Percentiles rank a stretch among this genome's conserved stretches.
Conservation (phyloP, 2,113 vertebrate genomes). For the Anolis carolinensis region DNA sequence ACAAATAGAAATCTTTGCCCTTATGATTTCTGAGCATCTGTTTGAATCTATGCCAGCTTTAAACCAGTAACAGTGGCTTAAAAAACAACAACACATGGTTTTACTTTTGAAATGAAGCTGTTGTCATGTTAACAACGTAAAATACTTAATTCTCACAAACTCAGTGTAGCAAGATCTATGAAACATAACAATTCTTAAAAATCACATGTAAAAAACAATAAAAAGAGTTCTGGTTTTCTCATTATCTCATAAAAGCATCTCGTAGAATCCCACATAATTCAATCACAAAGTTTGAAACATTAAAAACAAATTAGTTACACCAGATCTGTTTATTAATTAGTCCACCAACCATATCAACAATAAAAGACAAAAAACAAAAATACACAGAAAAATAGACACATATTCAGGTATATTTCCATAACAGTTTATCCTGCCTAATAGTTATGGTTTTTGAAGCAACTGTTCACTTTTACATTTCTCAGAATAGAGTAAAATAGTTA, state of each 20-base stretch:
- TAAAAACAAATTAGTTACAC: too few species aligned
- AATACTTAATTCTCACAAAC: background rate
- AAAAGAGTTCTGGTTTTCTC: background rate
- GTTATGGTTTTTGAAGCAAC: too few species aligned
- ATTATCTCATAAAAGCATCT: background rate
- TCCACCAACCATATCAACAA: too few species aligned
- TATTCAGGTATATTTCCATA: too few species aligned
- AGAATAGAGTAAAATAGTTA: too few species aligned
- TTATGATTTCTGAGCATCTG: background rate
- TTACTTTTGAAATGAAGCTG: background rate
- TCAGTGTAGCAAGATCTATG: background rate
- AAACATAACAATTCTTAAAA: background rate
- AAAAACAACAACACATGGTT: background rate
- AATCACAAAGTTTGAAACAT: too few species aligned
- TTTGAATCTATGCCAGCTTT: background rate
- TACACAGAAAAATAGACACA: too few species aligned
- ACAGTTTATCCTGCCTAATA: too few species aligned
- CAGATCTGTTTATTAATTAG: too few species aligned
- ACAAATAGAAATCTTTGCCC: background rate
- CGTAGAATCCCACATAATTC: too few species aligned
- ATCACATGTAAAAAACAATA: background rate
- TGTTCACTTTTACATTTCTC: too few species aligned
- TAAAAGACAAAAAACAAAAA: too few species aligned
- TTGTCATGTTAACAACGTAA: background rate
- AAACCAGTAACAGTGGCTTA: background rate